Evolutionary conservation across 2,888 invertebrate genomes (phyloP), one percentile per base, ranked within the genome.

Genomic region (Aleiodes leptofemur): DNA sequence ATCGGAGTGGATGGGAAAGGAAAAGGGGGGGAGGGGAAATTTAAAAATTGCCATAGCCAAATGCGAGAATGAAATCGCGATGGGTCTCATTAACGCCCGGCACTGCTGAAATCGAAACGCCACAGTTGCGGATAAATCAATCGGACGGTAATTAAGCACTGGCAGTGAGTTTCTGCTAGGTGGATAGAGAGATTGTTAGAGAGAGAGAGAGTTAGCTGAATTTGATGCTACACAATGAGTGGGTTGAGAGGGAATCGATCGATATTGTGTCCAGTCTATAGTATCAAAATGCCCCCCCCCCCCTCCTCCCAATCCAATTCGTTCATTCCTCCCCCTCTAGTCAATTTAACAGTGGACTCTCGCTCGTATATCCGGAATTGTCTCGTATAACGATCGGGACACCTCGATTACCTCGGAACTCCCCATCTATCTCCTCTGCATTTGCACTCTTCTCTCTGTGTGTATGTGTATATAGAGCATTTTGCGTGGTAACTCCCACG

Each of bases 71-170:
- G 57, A 31, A 57, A 57, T 57, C 13, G 57, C 29, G 29, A 57
- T 4, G 57, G 57, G 57, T 57, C 73, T 73, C 69, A 73, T 73
- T 73, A 73, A 73, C 51, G 59, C 48, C 59, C 51, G 59, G 69
- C 69, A 50, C 61, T 59, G 57, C 34, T 53, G 72, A 73, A 73
- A 73, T 73, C 69, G 69, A 73, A 73, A 57, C 57, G 69, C 51
- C 69, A 69, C 57, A 51, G 34, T 59, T 73, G 69, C 78, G 80
- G 79, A 80, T 83, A 83, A 86, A 86, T 86, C 86, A 86, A 86
- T 86, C 82, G 84, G 76, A 85, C 84, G 81, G 85, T 86, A 86
- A 86, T 86, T 86, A 86, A 85, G 69, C 73, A 14, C 57, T 57
- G 57, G 57, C 31, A 57, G 31, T 23, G 57, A 57, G 29, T 31